A percentile compares a stretch with the other conserved stretches of the same genome.
Evolutionary conservation across 2,888 invertebrate species (phyloP).

Genomic region (Autographa pulchrina): DNA sequence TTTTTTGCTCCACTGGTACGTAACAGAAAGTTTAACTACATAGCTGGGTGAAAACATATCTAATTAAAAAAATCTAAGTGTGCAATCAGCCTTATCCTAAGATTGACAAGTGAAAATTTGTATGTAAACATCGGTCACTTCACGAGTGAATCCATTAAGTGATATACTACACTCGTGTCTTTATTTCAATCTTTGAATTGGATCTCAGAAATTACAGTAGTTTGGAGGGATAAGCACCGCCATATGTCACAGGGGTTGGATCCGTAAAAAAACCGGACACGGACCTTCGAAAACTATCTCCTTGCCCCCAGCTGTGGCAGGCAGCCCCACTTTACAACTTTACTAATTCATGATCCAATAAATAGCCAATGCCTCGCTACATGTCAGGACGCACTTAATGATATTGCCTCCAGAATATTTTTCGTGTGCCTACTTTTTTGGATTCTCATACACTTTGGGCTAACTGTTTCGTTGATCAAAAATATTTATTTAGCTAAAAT

Average conservation of each 20-base stretch:
- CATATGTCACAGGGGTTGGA: constrained; percentile 75
- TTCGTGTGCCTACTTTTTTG: background rate
- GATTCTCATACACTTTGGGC: background rate
- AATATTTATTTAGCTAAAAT: no score
- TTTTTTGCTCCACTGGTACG: background rate
- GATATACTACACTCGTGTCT: constrained; percentile 52
- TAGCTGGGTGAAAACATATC: background rate
- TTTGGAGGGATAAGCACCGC: constrained; percentile 82
- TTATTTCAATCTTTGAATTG: constrained; percentile 79
- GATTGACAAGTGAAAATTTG: constrained; percentile 36
- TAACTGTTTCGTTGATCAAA: background rate
- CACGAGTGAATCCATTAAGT: constrained; percentile 53
- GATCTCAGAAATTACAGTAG: constrained; percentile 80
- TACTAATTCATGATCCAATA: constrained; percentile 74
- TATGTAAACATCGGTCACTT: constrained; percentile 22
- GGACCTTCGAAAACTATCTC: constrained; percentile 66
- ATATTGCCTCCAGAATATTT: constrained; percentile 47
- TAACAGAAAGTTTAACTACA: background rate
- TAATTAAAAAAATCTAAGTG: background rate
- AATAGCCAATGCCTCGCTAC: constrained; percentile 63
- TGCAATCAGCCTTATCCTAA: constrained; percentile 3
- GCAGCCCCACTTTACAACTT: constrained; percentile 68
- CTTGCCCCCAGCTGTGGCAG: constrained; percentile 60
- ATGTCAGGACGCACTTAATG: constrained; percentile 44
- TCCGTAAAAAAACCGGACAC: constrained; percentile 65